These are phyloP conservation scores for Epizoanthus ramosus DNA, from an alignment of 92 coral and sea anemone species.

Conservation along the genomic window DNA sequence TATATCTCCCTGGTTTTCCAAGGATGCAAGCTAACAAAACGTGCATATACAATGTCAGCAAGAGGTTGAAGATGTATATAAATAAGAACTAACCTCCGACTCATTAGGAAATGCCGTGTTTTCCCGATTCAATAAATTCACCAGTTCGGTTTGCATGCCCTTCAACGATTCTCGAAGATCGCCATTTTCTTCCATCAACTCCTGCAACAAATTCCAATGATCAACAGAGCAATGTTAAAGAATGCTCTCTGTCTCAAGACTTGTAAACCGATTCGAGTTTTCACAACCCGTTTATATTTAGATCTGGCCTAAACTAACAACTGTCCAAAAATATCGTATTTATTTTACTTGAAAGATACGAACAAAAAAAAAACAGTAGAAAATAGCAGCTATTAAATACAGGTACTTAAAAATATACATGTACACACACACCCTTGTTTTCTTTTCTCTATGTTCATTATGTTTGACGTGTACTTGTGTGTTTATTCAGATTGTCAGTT, in stretches of 20 bases:
- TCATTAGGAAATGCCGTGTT: conserved; percentile 65
- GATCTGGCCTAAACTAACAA: background rate
- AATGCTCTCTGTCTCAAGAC: too few relatives aligned
- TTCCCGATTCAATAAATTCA: conserved; percentile 85
- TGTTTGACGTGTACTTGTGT: too few relatives aligned
- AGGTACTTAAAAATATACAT: too few relatives aligned
- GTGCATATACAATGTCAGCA: background rate
- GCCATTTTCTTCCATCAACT: conserved; percentile 90
- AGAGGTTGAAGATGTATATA: background rate
- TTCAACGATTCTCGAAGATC: conserved; percentile 89
- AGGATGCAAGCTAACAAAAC: background rate
- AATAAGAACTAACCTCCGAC: conserved; percentile 65
- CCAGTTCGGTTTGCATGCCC: conserved; percentile 87
- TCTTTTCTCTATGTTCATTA: too few relatives aligned
- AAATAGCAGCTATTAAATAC: too few relatives aligned
- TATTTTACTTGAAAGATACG: background rate
- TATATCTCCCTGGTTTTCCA: too few relatives aligned
- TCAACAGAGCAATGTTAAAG: background rate
- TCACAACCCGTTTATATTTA: too few relatives aligned
- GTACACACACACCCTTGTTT: too few relatives aligned
- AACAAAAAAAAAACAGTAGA: too few relatives aligned
- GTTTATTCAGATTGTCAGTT: too few relatives aligned
- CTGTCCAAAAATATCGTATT: background rate
- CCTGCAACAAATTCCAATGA: conserved; percentile 55
- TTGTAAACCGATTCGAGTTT: too few relatives aligned